Evolutionary conservation across 2,113 vertebrate genomes (phyloP).

Genomic region (Psittacula cyanocephala): DNA sequence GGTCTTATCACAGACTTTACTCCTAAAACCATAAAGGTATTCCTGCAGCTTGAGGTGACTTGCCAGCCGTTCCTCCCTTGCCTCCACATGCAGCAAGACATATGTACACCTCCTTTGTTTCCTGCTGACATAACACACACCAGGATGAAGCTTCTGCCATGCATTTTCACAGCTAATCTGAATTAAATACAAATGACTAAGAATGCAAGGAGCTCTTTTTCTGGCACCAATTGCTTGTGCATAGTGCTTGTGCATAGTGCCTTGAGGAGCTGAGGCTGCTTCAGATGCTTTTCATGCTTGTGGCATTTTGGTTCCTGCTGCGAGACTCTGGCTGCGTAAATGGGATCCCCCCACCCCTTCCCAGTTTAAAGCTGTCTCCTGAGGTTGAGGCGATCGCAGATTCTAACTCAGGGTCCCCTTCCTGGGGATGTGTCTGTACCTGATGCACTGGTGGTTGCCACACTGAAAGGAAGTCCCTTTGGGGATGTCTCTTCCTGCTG

Average conservation of each 20-base stretch:
- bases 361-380: not conserved
- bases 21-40: not conserved
- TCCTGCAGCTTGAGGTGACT: not conserved
- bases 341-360: too few relatives aligned
- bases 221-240: not conserved
- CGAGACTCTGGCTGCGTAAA: not conserved
- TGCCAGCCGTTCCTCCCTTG: not conserved
- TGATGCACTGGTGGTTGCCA: not conserved
- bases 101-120: not conserved
- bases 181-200: not conserved
- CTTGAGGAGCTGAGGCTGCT: not conserved
- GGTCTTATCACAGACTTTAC: not conserved
- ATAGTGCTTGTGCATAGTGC: fast-evolving
- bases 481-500: not conserved
- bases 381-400: fast-evolving
- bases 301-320: not conserved
- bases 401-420: not conserved
- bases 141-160: not conserved
- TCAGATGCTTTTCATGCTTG: not conserved
- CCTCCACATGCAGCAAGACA: not conserved
- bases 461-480: not conserved
- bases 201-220: not conserved
- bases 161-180: not conserved
- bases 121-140: not conserved
- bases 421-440: not conserved